phyloP scores from a whole-genome alignment of 1,140 invertebrate genomes.

The Colletes gigas region DNA sequence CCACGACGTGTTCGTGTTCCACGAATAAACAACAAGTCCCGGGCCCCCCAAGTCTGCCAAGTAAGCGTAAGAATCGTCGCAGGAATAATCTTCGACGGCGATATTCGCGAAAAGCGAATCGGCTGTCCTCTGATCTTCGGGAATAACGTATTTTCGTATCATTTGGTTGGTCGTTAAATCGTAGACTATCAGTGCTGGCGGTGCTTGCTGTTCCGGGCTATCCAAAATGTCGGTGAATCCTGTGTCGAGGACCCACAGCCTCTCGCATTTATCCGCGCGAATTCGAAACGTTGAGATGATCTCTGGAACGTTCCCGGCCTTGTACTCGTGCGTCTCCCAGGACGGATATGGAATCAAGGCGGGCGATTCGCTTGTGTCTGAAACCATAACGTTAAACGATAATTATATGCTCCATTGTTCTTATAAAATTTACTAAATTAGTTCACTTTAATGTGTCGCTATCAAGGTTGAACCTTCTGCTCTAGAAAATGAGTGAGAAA shows the following conservation, averaged over 20 bases:
- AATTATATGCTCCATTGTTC: background rate
- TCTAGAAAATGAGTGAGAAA: no score
- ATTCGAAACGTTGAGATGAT: constrained; percentile 89
- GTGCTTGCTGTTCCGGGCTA: constrained; percentile 78
- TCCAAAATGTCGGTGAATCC: constrained; percentile 85
- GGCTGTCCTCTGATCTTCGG: constrained; percentile 84
- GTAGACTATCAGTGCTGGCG: constrained; percentile 86
- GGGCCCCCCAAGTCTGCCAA: constrained; percentile 85
- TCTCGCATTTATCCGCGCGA: constrained; percentile 86
- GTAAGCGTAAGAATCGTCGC: constrained; percentile 86
- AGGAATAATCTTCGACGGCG: constrained; percentile 86
- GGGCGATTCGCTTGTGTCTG: constrained; percentile 86
- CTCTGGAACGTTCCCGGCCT: constrained; percentile 81
- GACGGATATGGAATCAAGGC: constrained; percentile 87
- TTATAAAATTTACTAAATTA: no score
- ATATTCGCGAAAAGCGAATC: constrained; percentile 89
- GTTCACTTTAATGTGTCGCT: no score
- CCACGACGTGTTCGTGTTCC: constrained; percentile 85
- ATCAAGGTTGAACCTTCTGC: no score
- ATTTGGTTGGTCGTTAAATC: constrained; percentile 87
- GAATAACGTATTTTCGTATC: constrained; percentile 84
- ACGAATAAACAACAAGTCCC: constrained; percentile 87
- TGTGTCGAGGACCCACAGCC: constrained; percentile 89
- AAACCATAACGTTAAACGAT: constrained; percentile 62
- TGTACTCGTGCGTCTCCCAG: constrained; percentile 85